Evolutionary conservation across 2,888 invertebrate species (phyloP), one percentile per base, ranked within the genome.

Genomic region (Ectropis crepuscularia): DNA sequence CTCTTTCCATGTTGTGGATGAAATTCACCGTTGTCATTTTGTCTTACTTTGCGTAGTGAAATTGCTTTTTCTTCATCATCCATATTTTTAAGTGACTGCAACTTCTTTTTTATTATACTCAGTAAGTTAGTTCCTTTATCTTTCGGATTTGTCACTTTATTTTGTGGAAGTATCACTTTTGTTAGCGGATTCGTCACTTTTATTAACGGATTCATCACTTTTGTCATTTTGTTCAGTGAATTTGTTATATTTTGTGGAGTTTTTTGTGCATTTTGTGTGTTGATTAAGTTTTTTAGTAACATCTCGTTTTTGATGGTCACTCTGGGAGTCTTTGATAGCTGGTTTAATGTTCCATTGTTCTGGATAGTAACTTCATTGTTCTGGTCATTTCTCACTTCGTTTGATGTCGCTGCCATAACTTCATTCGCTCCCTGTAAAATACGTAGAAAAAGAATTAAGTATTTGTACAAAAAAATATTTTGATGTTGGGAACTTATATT

Each of bases 1-100:
- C 88, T 69, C 67, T 87, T 88, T 28, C 73, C 57, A 36, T 78
- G 88, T 10, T 85, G 70, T 0, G 89, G 89, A 73, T 83, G 80
- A 61, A 78, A 87, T 55, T 90, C 89, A 48, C 58, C 67, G 60
- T 12, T 72, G 68, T 6, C 63, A 61, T 0, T 54, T 6, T 61
- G 28, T 61, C 64, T 62, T 46, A 28, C 61, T 53, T 16, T 48
- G 10, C 65, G 71, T 74, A 63, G 51, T 41, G 54, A 66, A 49
- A 67, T 69, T 70, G 55, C 12, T 51, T 42, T 67, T 73, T 62
- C 45, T 36, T 46, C 38, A 12, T 5, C 12, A 10, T 2, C 16
- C 12, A 12, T 28, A 0, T 51, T 51, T 6, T 28, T 51, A 39
- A 39, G 6, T 0, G 6, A 10, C 5, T 42, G 10, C 6, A 0